These are phyloP conservation scores for Phalera bucephala DNA, from an alignment of 2,888 invertebrate genomes.

Conservation along the genomic window DNA sequence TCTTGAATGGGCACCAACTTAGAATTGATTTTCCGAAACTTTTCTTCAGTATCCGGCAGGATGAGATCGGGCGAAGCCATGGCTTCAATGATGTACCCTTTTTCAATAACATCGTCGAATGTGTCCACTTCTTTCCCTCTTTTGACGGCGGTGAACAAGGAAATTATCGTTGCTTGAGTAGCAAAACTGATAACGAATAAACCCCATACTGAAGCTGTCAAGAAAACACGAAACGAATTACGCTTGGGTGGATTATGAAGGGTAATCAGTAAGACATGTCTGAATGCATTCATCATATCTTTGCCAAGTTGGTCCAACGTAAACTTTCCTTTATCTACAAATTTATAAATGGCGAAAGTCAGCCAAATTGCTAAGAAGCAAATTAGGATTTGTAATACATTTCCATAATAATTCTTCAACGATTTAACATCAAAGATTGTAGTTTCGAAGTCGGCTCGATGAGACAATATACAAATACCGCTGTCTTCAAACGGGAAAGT, in stretches of 20 bases:
- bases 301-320: constrained; percentile 62
- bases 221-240: constrained; percentile 56
- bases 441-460: constrained; percentile 63
- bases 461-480: constrained; percentile 64
- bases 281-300: constrained; percentile 61
- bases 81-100: constrained; percentile 65
- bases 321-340: constrained; percentile 37
- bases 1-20: constrained; percentile 50
- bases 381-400: constrained; percentile 38
- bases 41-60: constrained; percentile 63
- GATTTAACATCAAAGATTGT: constrained; percentile 53
- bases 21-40: constrained; percentile 54
- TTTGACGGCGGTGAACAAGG: constrained; percentile 66
- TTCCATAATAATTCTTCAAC: constrained; percentile 34
- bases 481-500: constrained; percentile 60
- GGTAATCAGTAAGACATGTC: constrained; percentile 54
- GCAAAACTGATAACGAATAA: constrained; percentile 69
- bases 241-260: constrained; percentile 54
- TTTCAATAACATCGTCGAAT: constrained; percentile 66
- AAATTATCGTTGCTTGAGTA: constrained; percentile 69
- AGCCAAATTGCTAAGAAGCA: constrained; percentile 64
- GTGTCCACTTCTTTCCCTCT: constrained; percentile 71
- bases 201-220: constrained; percentile 62
- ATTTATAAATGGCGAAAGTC: constrained; percentile 52
- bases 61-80: constrained; percentile 69